Conservation (phyloP, 2,888 invertebrate species). For the Drosophila pseudotalamancana region DNA sequence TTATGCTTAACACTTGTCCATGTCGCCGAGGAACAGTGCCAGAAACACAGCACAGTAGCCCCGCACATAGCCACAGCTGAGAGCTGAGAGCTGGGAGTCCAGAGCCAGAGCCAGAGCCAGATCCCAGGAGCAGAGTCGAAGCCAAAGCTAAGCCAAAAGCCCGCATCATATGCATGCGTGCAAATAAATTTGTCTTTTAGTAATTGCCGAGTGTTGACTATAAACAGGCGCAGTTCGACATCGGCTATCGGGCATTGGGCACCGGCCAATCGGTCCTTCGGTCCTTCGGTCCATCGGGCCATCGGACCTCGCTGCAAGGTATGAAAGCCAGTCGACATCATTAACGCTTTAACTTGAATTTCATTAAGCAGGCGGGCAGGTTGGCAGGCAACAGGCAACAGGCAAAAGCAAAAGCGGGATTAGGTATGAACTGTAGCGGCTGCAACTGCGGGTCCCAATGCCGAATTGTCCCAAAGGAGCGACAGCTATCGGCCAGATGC, state of each 20-base stretch:
- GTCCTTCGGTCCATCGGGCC: no score
- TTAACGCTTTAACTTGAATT: conserved; percentile 75
- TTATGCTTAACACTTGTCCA: conserved; percentile 81
- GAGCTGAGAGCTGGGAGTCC: background rate
- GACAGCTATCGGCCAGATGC: conserved; percentile 9
- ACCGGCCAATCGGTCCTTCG: background rate
- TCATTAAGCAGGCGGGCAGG: conserved; percentile 73
- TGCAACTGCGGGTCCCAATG: conserved; percentile 28
- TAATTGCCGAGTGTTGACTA: conserved; percentile 77
- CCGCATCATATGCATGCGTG: conserved; percentile 77
- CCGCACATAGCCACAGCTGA: background rate
- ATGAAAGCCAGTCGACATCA: conserved; percentile 50
- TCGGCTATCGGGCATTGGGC: conserved; percentile 29
- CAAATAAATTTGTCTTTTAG: conserved; percentile 83
- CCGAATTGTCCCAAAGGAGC: conserved; percentile 17
- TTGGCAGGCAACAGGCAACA: conserved; percentile 12
- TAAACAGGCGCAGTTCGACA: conserved; percentile 62
- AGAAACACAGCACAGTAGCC: conserved; percentile 40
- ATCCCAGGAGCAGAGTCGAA: background rate
- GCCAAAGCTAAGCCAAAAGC: conserved; percentile 11
- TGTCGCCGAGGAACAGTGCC: conserved; percentile 62
- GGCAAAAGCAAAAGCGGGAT: conserved; percentile 5
- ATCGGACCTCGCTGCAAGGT: conserved; percentile 1
- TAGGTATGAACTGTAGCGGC: conserved; percentile 12
- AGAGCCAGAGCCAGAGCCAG: background rate